Evolutionary conservation across 53 echinoderm and acorn worm genomes (phyloP).

Genomic region (Mesocentrotus franciscanus): DNA sequence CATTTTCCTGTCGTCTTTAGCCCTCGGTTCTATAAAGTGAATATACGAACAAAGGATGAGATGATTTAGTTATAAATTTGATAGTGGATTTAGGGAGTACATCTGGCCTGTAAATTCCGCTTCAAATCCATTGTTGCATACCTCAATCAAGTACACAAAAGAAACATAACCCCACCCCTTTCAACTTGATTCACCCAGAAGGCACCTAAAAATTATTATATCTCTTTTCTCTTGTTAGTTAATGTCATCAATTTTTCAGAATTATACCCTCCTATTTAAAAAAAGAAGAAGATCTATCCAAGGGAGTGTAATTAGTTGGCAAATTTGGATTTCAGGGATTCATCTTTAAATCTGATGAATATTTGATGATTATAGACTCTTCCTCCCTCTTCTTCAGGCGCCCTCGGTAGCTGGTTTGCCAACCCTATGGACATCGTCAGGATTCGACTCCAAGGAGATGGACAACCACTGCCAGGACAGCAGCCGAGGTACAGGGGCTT

Average conservation of each 20-base stretch:
- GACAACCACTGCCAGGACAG: conserved; percentile 67
- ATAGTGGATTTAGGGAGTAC: no score
- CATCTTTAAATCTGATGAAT: neutral
- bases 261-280: no score
- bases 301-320: neutral
- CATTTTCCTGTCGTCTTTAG: neutral
- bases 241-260: no score
- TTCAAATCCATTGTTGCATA: no score
- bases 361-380: neutral
- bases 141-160: no score
- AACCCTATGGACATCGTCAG: conserved; percentile 91
- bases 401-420: conserved; percentile 83
- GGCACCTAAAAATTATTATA: no score
- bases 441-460: conserved; percentile 90
- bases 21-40: neutral
- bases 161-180: no score
- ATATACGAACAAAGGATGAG: neutral
- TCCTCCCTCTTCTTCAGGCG: conserved; percentile 71
- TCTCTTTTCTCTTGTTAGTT: no score
- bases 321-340: neutral
- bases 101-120: no score
- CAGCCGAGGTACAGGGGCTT: conserved; percentile 77
- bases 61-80: neutral
- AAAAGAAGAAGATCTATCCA: neutral
- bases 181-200: no score